These are phyloP conservation scores for Neoarius graeffei DNA, from an alignment of 2,113 vertebrate genomes.

Conservation along the genomic window DNA sequence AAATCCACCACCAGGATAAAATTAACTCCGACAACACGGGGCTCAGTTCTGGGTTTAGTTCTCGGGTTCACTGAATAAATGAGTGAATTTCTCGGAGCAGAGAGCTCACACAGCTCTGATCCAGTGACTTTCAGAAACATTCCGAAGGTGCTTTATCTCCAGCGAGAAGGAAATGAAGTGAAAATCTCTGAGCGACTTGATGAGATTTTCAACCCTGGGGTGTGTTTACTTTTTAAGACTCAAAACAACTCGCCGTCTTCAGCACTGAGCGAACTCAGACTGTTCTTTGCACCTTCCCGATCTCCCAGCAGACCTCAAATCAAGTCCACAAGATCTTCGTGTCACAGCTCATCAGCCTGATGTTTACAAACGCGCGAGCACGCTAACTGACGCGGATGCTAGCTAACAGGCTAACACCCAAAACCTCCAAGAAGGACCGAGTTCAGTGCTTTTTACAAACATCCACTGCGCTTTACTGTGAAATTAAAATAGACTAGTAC, in stretches of 20 bases:
- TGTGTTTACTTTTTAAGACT: background rate
- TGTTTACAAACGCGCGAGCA: slow-evolving; percentile 16
- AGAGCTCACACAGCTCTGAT: background rate
- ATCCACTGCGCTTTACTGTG: background rate
- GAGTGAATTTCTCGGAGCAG: background rate
- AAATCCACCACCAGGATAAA: background rate
- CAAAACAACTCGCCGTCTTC: too few species aligned
- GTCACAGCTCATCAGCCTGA: background rate
- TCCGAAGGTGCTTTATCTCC: background rate
- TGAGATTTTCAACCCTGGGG: background rate
- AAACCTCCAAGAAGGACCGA: background rate
- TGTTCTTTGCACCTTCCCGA: background rate
- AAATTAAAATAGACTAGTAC: too few species aligned
- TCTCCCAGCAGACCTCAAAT: background rate
- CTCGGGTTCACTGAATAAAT: background rate
- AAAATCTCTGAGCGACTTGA: background rate
- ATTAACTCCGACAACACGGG: background rate
- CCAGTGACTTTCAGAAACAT: background rate
- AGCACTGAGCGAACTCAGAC: background rate
- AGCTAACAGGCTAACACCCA: background rate
- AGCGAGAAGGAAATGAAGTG: background rate
- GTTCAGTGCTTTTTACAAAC: background rate
- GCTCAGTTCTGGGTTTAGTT: slow-evolving; percentile 9
- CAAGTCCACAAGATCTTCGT: accelerated
- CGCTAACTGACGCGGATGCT: background rate